Evolutionary conservation across 2,888 invertebrate species (phyloP).

Genomic region (Aspidapion aeneum): DNA sequence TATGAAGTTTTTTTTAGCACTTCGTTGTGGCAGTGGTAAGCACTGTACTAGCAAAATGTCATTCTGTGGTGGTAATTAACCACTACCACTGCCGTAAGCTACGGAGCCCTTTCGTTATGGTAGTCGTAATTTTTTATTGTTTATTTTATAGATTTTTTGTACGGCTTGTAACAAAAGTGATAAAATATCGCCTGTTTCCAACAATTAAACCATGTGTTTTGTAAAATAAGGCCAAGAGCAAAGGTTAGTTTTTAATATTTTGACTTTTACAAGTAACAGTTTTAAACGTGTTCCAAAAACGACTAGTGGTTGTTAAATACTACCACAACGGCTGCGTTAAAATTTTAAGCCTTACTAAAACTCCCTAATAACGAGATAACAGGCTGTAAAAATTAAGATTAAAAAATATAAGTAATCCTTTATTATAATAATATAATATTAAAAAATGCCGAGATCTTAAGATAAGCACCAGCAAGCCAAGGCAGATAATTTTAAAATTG

Average conservation of each 20-base stretch:
- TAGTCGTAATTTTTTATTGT: background rate
- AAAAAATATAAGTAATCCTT: no score
- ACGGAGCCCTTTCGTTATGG: background rate
- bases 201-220: no score
- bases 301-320: background rate
- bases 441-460: no score
- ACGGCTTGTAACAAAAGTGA: background rate
- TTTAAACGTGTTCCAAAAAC: background rate
- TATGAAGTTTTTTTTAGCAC: no score
- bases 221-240: no score
- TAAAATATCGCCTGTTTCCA: background rate
- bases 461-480: no score
- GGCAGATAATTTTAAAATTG: no score
- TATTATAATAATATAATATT: no score
- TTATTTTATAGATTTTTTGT: background rate
- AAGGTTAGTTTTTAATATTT: background rate
- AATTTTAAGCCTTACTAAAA: background rate
- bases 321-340: background rate
- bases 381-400: no score
- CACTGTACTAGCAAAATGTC: no score
- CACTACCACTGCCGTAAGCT: background rate
- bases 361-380: no score
- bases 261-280: background rate
- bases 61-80: background rate
- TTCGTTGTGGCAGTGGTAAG: no score